Percentiles rank a stretch among this genome's conserved stretches.
Evolutionary conservation across 2,888 invertebrate species (phyloP).

Genomic region (Clivina fossor): DNA sequence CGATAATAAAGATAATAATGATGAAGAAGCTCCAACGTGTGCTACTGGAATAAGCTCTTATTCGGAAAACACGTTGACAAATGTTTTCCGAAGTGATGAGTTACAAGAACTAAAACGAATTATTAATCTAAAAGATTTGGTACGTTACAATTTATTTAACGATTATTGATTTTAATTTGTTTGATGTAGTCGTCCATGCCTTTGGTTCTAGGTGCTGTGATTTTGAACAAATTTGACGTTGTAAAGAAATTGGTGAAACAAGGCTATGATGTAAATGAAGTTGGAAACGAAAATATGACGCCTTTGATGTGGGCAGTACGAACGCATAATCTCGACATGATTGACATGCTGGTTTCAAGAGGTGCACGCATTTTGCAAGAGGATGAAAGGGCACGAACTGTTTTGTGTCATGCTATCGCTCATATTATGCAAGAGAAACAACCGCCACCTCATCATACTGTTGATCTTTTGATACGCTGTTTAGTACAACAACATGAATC

Average conservation of each 20-base stretch:
- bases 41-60: too few species aligned
- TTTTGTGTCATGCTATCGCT: constrained; percentile 50
- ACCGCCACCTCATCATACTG: constrained; percentile 43
- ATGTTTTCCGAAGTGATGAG: constrained; percentile 44
- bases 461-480: constrained; percentile 45
- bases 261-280: constrained; percentile 47
- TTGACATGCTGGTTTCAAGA: constrained; percentile 48
- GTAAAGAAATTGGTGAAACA: constrained; percentile 47
- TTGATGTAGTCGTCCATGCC: constrained; percentile 41
- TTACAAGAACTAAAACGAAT: constrained; percentile 45
- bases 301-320: constrained; percentile 52
- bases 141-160: constrained; percentile 38
- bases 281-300: constrained; percentile 47
- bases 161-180: constrained; percentile 24
- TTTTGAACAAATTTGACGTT: constrained; percentile 48
- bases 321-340: constrained; percentile 49
- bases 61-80: constrained; percentile 7
- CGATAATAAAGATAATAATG: background rate
- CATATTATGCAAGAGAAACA: constrained; percentile 47
- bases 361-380: constrained; percentile 49
- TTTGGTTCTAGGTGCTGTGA: constrained; percentile 47
- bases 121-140: constrained; percentile 48
- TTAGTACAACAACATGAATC: too few species aligned
- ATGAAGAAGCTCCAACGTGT: too few species aligned
- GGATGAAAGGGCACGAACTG: constrained; percentile 50